Conservation (phyloP, 2,797 vertebrate genomes). For the Thalassophryne amazonica region DNA sequence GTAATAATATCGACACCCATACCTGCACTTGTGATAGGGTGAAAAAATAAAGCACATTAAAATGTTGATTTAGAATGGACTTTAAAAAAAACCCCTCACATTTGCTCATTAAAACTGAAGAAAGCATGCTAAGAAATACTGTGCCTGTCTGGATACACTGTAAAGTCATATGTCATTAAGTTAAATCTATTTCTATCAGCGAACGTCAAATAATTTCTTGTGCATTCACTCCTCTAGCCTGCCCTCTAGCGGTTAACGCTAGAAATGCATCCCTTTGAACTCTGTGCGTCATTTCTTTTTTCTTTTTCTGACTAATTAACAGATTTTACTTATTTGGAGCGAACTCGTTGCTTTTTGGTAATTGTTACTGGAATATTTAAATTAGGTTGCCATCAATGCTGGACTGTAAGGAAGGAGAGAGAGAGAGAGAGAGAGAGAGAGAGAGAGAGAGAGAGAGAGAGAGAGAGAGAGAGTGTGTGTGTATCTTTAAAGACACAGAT, state of each 20-base stretch:
- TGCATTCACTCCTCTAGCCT: conserved; percentile 49
- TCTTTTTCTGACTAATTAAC: neutral
- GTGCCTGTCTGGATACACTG: no score
- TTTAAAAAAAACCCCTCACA: no score
- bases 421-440: neutral
- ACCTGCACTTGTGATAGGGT: no score
- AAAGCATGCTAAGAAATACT: no score
- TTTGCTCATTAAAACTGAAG: no score
- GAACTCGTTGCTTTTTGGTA: neutral
- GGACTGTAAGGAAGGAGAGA: neutral
- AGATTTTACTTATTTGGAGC: neutral
- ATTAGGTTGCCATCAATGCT: no score
- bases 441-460: neutral
- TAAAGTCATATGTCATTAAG: no score
- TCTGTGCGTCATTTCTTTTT: neutral
- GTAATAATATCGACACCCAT: no score
- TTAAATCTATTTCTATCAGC: no score
- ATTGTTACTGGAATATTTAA: fast-evolving
- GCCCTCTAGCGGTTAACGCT: conserved; percentile 63
- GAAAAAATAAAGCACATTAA: no score
- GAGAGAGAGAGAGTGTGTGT: conserved; percentile 10
- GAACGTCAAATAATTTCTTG: no score
- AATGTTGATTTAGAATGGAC: no score
- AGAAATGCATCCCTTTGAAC: conserved; percentile 4
- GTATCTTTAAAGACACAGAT: conserved; percentile 20